Percentiles rank a stretch among this genome's conserved stretches.
These are phyloP conservation scores for Mesoclemmys tuberculata DNA, from an alignment of 2,113 vertebrate species.

Conservation along the genomic window DNA sequence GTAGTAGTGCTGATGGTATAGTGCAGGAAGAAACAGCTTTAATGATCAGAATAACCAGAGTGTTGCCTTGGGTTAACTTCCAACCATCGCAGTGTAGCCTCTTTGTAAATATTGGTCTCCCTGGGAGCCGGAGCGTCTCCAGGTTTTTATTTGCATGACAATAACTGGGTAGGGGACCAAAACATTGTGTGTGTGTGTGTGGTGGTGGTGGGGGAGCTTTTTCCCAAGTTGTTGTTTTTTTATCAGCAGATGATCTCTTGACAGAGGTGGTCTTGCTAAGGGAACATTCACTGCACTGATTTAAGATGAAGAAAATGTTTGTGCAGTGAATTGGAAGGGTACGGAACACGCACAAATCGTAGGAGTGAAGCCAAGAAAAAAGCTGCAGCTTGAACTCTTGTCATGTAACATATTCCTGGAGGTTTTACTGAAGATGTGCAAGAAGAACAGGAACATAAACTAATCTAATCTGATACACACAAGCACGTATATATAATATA, in stretches of 20 bases:
- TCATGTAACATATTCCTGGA: neutral
- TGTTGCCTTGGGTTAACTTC: neutral
- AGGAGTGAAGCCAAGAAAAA: conserved; percentile 5
- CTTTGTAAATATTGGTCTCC: neutral
- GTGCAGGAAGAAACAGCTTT: neutral
- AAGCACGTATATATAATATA: neutral
- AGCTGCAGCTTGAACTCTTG: neutral
- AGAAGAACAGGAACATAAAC: neutral
- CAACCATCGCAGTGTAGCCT: neutral
- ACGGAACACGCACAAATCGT: neutral
- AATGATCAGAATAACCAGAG: neutral
- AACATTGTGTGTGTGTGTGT: neutral
- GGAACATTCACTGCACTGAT: neutral
- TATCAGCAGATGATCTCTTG: neutral
- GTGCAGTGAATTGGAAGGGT: conserved; percentile 12
- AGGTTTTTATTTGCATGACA: conserved; percentile 33
- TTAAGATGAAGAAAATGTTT: neutral
- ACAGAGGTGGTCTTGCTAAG: neutral
- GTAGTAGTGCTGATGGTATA: neutral
- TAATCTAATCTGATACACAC: neutral
- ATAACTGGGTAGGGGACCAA: neutral
- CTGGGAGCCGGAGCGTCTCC: neutral
- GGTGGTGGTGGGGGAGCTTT: neutral
- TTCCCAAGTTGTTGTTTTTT: neutral
- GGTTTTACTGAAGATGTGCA: neutral